Base-by-base conservation (phyloP, 2,797 vertebrate species). In the Apogon hyalosoma region DNA sequence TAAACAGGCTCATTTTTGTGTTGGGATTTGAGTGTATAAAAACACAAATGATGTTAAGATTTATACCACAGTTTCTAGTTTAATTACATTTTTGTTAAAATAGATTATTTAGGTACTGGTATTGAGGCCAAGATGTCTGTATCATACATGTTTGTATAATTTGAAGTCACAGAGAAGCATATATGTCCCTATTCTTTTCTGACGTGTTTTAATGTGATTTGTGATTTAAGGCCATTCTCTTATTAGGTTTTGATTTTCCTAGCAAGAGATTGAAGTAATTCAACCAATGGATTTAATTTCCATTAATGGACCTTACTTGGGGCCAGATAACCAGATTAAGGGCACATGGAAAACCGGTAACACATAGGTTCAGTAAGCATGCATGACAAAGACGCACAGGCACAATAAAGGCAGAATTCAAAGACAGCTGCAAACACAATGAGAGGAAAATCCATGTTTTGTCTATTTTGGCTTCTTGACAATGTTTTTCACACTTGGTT, bases 211-310 rank as follows among this genome's bases (percentile, higher is more conserved):
- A 36, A 36, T 36, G 33, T 36, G 33, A 36, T 36, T 36, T 36
- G 33, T 36, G 33, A 36, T 36, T 36, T 36, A 36, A 36, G 33
- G 15, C 11, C 6, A 3, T 38, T 50, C 13, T 40, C 21, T 33
- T 33, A 31, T 58, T 68, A 47, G 65, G 14, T 51, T 38, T 64
- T 63, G 46, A 55, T 43, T 48, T 51, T 53, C 39, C 28, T 47
- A 7, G 24, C 53, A 47, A 36, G 41, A 43, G 53, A 78, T 54
- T 80, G 46, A 75, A 54, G 31, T 19, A 47, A 13, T 46, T 19
- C 15, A 43, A 21, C 61, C 28, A 50, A 55, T 73, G 18, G 39
- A 77, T 82, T 82, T 69, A 45, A 79, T 82, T 78, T 76, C 38
- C 61, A 49, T 54, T 67, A 65, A 78, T 76, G 58, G 47, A 75